Evolutionary conservation across 2,113 vertebrate species (phyloP), one percentile per base, ranked within the genome.

Genomic region (Emydura subglobosa): DNA sequence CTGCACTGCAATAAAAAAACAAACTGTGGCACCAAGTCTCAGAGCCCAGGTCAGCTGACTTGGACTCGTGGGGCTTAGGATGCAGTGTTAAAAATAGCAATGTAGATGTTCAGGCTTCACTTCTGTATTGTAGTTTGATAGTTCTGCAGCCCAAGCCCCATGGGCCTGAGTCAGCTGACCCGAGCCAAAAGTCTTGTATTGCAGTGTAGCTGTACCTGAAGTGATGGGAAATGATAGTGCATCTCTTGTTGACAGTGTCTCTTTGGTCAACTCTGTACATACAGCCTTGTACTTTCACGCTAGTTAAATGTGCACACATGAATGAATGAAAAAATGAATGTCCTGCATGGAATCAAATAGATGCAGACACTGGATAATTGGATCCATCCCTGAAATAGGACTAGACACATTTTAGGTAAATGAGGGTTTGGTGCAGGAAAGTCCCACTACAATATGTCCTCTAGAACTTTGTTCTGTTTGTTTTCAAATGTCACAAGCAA

Each of bases 281-380:
- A 17, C 55, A 54, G n/a, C 59, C 50, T 91, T 83, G 54, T 47
- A 59, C 50, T 85, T 93, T 82, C 76, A 82, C 86, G 87, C 59
- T 85, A 85, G 68, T 51, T 51, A 57, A 92, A 91, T 96, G 89
- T 95, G 47, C 94, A 93, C 81, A 90, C 83, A 90, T 94, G 72
- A 13, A 0, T 96, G 91, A 95, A 79, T 87, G 90, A 96, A 93
- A 88, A 91, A 92, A 95, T 87, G 92, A 96, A 93, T 85, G 95
- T 90, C 95, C 92, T 97, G 95, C 93, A 55, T 91, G 95, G 96
- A 95, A 95, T n/a, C 94, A 94, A 65, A 34, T 65, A 65, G 59
- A 65, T 91, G 24, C 83, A 57, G 87, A 25, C 78, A 22, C 78
- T 96, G 79, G 95, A 89, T 44, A 78, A 47, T 29, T 4, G 4